phyloP scores from a whole-genome alignment of 2,888 invertebrate genomes.

The Perdita meconis region DNA sequence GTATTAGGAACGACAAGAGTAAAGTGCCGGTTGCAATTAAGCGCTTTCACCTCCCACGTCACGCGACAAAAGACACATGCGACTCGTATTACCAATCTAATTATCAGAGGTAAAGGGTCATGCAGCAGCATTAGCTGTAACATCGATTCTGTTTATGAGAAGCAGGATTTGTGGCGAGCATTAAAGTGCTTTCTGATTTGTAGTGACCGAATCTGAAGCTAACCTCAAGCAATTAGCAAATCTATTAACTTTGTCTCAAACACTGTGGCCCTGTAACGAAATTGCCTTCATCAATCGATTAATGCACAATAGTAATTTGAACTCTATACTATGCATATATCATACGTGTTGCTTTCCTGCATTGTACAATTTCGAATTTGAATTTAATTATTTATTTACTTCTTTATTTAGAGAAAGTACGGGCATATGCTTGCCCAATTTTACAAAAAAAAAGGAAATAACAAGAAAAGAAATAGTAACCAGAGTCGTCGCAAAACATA shows the following conservation, averaged over 20 bases:
- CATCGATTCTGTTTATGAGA: conserved; percentile 55
- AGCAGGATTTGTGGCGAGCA: conserved; percentile 31
- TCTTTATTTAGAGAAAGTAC: no score
- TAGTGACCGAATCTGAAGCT: conserved; percentile 18
- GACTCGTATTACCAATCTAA: conserved; percentile 48
- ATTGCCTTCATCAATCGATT: no score
- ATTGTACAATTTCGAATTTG: no score
- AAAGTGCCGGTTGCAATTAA: conserved; percentile 9
- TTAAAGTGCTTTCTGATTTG: conserved; percentile 8
- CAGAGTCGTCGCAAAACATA: no score
- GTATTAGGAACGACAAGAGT: not conserved
- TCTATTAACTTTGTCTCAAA: not conserved
- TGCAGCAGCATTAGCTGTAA: conserved; percentile 23
- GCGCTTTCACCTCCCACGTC: not conserved
- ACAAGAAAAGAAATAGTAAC: no score
- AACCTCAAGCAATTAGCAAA: conserved; percentile 24
- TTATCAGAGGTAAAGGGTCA: conserved; percentile 52
- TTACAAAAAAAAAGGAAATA: no score
- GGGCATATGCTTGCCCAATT: no score
- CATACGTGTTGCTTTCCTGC: no score
- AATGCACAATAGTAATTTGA: no score
- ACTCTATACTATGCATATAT: no score
- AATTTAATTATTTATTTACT: no score
- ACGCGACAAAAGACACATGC: not conserved
- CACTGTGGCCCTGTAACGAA: not conserved